Percentiles rank a stretch among this genome's conserved stretches.
Conservation (phyloP, 2,797 vertebrate genomes). For the Gadopsis bispinosus region DNA sequence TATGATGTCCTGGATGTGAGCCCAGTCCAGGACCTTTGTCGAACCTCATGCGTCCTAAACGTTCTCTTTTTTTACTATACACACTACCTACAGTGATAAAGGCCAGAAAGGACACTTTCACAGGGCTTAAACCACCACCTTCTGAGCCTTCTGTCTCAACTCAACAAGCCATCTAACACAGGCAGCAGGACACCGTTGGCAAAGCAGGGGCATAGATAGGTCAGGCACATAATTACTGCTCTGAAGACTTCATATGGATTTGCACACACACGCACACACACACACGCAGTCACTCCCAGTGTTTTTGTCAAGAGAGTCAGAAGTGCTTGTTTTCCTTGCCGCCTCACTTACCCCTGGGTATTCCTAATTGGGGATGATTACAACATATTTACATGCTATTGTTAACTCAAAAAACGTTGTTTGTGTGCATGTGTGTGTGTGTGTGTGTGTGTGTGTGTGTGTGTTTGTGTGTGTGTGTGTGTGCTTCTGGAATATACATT, state of each 20-base stretch:
- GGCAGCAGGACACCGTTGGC: background rate
- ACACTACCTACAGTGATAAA: background rate
- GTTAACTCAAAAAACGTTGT: slow-evolving; percentile 40
- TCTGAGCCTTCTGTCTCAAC: background rate
- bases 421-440: background rate
- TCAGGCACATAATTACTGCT: background rate
- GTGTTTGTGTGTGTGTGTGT: slow-evolving; percentile 12
- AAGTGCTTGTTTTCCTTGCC: slow-evolving; percentile 64
- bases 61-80: background rate
- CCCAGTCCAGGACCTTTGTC: background rate
- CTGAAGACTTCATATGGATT: background rate
- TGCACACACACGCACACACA: slow-evolving; percentile 7
- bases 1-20: background rate
- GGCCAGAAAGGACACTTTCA: background rate
- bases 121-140: background rate
- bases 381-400: slow-evolving; percentile 60
- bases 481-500: too few relatives aligned
- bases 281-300: background rate
- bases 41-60: slow-evolving; percentile 9
- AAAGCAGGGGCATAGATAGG: background rate
- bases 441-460: background rate
- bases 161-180: background rate
- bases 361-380: slow-evolving; percentile 71
- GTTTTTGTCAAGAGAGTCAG: slow-evolving; percentile 40
- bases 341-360: slow-evolving; percentile 60